These are phyloP conservation scores for Limenitis camilla DNA, from an alignment of 2,888 invertebrate species.

Conservation along the genomic window DNA sequence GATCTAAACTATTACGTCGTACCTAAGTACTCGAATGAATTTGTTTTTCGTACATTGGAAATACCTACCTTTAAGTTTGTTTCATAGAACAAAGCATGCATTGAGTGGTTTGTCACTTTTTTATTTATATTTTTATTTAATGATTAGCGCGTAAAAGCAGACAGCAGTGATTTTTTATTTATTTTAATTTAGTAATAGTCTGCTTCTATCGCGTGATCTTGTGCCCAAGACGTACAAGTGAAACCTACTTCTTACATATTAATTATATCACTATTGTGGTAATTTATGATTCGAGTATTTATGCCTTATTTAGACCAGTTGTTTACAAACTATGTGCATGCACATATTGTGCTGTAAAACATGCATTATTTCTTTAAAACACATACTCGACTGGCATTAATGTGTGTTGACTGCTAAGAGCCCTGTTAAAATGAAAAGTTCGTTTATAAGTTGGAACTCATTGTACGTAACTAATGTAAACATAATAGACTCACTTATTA, in stretches of 20 bases:
- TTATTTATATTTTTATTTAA: slow-evolving; percentile 13
- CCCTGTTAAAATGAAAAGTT: slow-evolving; percentile 72
- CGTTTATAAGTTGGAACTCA: slow-evolving; percentile 68
- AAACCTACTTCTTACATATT: slow-evolving; percentile 14
- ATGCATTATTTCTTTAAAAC: slow-evolving; percentile 69
- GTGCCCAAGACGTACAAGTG: slow-evolving; percentile 18
- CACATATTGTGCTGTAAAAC: slow-evolving; percentile 64
- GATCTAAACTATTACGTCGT: slow-evolving; percentile 45
- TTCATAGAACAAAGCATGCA: slow-evolving; percentile 13
- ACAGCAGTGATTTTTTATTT: slow-evolving; percentile 1
- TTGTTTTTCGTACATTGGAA: slow-evolving; percentile 7
- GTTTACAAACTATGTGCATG: slow-evolving; percentile 67
- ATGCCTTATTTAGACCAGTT: slow-evolving; percentile 29
- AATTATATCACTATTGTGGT: slow-evolving; percentile 16
- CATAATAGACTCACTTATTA: slow-evolving; percentile 72
- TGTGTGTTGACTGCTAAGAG: slow-evolving; percentile 75
- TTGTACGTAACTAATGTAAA: slow-evolving; percentile 60
- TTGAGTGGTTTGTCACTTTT: slow-evolving; percentile 6
- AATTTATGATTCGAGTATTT: slow-evolving; percentile 14
- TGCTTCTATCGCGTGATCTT: slow-evolving; percentile 18
- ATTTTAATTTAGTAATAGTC: slow-evolving; percentile 4
- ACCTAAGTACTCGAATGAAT: slow-evolving; percentile 6
- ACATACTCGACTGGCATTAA: slow-evolving; percentile 76
- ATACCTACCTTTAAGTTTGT: slow-evolving; percentile 17
- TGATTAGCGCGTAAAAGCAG: slow-evolving; percentile 20